Conservation (phyloP, 2,888 invertebrate species). For the Ophion obscuratus region DNA sequence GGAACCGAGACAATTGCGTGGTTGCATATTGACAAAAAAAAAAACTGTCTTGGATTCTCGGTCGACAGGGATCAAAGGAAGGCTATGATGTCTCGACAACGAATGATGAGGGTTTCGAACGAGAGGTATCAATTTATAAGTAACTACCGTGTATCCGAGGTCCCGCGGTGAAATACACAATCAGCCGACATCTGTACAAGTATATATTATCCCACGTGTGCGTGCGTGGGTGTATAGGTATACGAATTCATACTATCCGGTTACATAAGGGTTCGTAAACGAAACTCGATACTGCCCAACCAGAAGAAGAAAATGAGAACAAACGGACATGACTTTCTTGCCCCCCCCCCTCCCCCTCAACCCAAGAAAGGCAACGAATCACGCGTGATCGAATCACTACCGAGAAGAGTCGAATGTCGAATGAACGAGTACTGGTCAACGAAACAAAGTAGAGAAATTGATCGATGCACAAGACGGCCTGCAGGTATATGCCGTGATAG, state of each 20-base stretch:
- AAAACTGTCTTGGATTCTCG: no score
- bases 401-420: constrained; percentile 43
- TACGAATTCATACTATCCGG: constrained; percentile 47
- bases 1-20: no score
- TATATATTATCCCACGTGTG: background rate
- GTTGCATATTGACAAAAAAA: no score
- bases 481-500: background rate
- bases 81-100: background rate
- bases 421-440: constrained; percentile 12
- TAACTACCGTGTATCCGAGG: constrained; percentile 15
- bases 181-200: background rate
- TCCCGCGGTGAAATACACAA: background rate
- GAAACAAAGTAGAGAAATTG: constrained; percentile 19
- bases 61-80: no score
- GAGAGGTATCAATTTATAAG: constrained; percentile 24
- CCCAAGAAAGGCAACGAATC: constrained; percentile 1
- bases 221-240: background rate
- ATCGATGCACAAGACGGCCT: background rate
- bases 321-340: constrained; percentile 44
- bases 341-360: constrained; percentile 24
- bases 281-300: constrained; percentile 56
- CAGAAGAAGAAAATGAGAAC: constrained; percentile 39
- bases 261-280: constrained; percentile 53
- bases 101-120: background rate
- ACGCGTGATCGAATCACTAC: constrained; percentile 41